These are phyloP conservation scores for Amblyjoppa fuscipennis DNA, from an alignment of 2,888 invertebrate species.

Conservation along the genomic window DNA sequence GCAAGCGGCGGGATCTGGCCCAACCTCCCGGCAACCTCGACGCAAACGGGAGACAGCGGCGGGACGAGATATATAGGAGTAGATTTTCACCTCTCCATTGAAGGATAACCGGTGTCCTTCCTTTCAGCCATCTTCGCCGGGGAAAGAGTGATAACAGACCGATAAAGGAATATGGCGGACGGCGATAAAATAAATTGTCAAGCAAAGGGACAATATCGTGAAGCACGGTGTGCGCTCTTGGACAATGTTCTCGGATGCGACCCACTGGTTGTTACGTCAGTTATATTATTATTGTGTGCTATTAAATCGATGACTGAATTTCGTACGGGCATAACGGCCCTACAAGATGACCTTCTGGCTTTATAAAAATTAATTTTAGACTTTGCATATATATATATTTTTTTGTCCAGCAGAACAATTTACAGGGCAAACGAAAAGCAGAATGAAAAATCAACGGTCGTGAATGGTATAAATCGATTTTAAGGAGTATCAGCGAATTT, in stretches of 20 bases:
- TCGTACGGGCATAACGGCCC: too few relatives aligned
- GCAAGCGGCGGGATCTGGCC: constrained; percentile 83
- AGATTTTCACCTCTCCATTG: constrained; percentile 79
- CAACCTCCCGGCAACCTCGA: constrained; percentile 62
- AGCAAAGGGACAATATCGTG: too few relatives aligned
- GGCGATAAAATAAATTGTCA: neutral
- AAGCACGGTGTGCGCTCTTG: too few relatives aligned
- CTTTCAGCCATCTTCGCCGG: constrained; percentile 1
- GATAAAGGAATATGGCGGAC: neutral
- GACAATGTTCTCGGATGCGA: too few relatives aligned
- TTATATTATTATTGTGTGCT: neutral
- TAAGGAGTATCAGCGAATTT: neutral
- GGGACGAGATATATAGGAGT: constrained; percentile 79
- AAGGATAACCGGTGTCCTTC: constrained; percentile 74
- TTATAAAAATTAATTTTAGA: neutral
- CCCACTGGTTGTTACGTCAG: neutral
- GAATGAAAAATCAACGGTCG: too few relatives aligned
- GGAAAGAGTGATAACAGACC: neutral
- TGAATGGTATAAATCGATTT: neutral
- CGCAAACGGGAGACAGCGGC: constrained; percentile 36
- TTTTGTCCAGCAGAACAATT: neutral
- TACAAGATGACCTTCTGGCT: too few relatives aligned
- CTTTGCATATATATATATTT: neutral
- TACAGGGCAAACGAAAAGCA: neutral
- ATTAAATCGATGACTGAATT: neutral